These are phyloP conservation scores for Nymphalis c-album DNA, from an alignment of 2,888 invertebrate genomes.

Conservation along the genomic window DNA sequence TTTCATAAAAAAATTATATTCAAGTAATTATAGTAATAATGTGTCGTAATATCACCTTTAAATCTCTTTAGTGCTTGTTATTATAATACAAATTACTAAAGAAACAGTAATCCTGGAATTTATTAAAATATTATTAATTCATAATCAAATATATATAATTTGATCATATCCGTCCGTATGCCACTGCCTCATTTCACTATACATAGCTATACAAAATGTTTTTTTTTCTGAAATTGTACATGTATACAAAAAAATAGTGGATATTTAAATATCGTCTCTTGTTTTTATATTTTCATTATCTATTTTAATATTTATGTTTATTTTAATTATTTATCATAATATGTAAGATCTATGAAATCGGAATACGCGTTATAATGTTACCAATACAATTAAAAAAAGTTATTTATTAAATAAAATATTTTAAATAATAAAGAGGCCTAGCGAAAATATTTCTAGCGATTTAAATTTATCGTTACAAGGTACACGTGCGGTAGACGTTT, in stretches of 20 bases:
- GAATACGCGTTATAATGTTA: too few relatives aligned
- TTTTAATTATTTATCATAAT: too few relatives aligned
- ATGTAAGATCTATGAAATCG: too few relatives aligned
- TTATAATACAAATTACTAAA: too few relatives aligned
- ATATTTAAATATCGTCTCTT: background rate
- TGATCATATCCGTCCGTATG: background rate
- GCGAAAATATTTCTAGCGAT: constrained; percentile 8
- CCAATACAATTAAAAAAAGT: background rate
- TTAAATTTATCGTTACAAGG: constrained; percentile 2
- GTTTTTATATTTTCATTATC: too few relatives aligned
- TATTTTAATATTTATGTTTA: too few relatives aligned
- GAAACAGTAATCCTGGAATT: too few relatives aligned
- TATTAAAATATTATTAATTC: too few relatives aligned
- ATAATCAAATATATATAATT: too few relatives aligned
- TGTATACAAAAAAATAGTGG: background rate
- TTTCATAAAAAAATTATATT: background rate
- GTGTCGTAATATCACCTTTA: background rate
- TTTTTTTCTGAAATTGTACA: background rate
- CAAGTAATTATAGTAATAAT: background rate
- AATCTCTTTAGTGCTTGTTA: background rate
- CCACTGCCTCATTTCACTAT: constrained; percentile 4
- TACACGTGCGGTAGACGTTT: background rate
- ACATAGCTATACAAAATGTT: background rate
- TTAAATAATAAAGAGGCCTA: background rate
- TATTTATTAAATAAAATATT: background rate